These are phyloP conservation scores for Elanoides forficatus DNA, from an alignment of 2,113 vertebrate species.

Conservation along the genomic window DNA sequence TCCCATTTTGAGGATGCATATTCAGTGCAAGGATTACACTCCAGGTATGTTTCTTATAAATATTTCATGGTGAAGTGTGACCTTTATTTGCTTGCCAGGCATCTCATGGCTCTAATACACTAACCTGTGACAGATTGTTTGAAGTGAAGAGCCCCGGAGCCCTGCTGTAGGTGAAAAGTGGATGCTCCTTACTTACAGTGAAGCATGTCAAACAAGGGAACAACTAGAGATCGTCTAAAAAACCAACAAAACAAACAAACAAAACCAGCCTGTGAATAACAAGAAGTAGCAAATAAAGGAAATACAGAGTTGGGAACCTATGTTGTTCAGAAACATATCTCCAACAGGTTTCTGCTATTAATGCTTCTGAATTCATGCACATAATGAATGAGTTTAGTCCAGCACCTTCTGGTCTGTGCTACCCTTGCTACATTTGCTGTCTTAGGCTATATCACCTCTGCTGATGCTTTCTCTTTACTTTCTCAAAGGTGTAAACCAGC, in stretches of 20 bases:
- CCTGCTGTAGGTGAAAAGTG: slow-evolving; percentile 52
- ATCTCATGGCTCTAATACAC: slow-evolving; percentile 7
- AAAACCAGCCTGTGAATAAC: neutral
- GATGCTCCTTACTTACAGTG: neutral
- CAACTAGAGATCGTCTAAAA: neutral
- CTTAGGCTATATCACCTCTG: neutral
- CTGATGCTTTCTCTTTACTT: neutral
- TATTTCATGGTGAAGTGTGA: slow-evolving; percentile 28
- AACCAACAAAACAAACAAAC: neutral
- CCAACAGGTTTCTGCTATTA: neutral
- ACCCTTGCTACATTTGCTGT: neutral
- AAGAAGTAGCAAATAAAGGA: neutral
- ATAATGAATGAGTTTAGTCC: neutral
- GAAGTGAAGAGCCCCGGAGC: slow-evolving; percentile 14
- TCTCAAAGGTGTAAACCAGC: neutral
- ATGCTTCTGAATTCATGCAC: neutral
- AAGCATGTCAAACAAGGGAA: neutral
- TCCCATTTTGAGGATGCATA: neutral
- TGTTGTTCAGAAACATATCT: neutral
- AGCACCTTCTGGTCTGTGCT: neutral
- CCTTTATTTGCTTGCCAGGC: slow-evolving; percentile 35
- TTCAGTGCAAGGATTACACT: neutral
- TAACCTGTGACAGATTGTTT: slow-evolving; percentile 51
- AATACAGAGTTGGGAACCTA: neutral
- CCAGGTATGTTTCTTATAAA: neutral